Percentiles rank a stretch among this genome's conserved stretches.
phyloP scores from a whole-genome alignment of 1,140 invertebrate genomes.

The Paraescarpia echinospica region DNA sequence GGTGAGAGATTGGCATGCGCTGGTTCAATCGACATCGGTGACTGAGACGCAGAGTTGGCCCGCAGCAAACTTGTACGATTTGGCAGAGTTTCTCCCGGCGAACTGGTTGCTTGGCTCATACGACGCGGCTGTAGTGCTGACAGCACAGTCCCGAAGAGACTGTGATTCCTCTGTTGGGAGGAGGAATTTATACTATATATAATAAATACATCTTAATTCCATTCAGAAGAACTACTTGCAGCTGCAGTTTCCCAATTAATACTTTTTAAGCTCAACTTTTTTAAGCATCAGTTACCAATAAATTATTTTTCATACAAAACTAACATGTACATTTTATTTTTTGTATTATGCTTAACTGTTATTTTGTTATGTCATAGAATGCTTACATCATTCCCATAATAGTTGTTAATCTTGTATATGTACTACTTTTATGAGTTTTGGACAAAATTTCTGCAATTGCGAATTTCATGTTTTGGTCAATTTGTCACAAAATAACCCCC shows the following conservation, averaged over 20 bases:
- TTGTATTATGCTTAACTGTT: not conserved
- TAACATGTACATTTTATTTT: not conserved
- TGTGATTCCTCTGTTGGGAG: constrained; percentile 84
- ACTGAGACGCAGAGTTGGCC: not conserved
- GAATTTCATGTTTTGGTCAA: not conserved
- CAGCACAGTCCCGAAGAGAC: constrained; percentile 78
- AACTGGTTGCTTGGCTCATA: constrained; percentile 27
- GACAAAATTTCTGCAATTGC: not conserved
- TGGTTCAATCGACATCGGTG: not conserved
- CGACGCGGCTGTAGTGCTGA: constrained; percentile 43
- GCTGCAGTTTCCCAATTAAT: not conserved
- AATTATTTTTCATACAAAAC: not conserved
- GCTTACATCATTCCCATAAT: not conserved
- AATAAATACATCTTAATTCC: not conserved
- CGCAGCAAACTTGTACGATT: constrained; percentile 36
- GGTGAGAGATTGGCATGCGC: constrained; percentile 9
- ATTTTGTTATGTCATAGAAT: not conserved
- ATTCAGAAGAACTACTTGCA: not conserved
- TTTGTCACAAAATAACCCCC: not conserved
- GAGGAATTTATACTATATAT: not conserved
- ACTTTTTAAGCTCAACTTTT: no score
- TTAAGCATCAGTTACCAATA: no score
- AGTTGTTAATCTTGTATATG: not conserved
- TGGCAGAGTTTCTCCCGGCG: constrained; percentile 33
- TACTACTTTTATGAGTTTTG: not conserved